Conservation (phyloP, 2,888 invertebrate species). For the Lordiphosa fenestrarum region DNA sequence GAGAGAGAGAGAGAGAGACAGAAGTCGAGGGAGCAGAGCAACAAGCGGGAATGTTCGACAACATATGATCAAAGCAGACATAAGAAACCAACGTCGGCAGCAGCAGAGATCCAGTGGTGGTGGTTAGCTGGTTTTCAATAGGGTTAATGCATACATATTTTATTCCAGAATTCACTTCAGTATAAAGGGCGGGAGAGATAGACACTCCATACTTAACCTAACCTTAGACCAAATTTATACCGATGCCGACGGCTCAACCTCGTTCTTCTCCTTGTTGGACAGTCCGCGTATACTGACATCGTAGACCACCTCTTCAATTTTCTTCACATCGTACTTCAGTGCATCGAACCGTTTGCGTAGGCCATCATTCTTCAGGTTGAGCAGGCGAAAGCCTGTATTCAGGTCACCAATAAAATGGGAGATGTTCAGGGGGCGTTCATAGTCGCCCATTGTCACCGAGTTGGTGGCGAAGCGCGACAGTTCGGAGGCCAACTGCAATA, state of each 20-base stretch:
- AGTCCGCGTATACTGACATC: slow-evolving; percentile 92
- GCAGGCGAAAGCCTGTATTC: slow-evolving; percentile 92
- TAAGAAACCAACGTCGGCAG: slow-evolving; percentile 2
- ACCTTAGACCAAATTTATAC: slow-evolving; percentile 10
- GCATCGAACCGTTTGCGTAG: slow-evolving; percentile 92
- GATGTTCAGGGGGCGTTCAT: slow-evolving; percentile 89
- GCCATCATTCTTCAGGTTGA: slow-evolving; percentile 95
- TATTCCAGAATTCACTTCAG: not conserved
- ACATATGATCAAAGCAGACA: slow-evolving; percentile 52
- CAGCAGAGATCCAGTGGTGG: slow-evolving; percentile 6
- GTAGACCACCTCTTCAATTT: slow-evolving; percentile 94
- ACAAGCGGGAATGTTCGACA: slow-evolving; percentile 24
- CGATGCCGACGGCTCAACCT: slow-evolving; percentile 5
- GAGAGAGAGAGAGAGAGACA: not conserved
- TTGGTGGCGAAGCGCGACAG: slow-evolving; percentile 91
- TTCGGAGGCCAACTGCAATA: slow-evolving; percentile 91
- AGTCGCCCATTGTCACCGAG: slow-evolving; percentile 91
- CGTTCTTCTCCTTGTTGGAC: slow-evolving; percentile 49
- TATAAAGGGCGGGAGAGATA: slow-evolving; percentile 9
- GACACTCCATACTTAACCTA: slow-evolving; percentile 17
- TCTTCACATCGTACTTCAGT: slow-evolving; percentile 95
- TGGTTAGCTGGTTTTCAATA: slow-evolving; percentile 20
- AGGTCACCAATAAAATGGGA: slow-evolving; percentile 92
- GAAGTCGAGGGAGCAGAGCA: slow-evolving; percentile 18
- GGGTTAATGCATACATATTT: slow-evolving; percentile 17